These are phyloP conservation scores for Pelochelys cantorii DNA, from an alignment of 2,797 vertebrate species.

Conservation along the genomic window DNA sequence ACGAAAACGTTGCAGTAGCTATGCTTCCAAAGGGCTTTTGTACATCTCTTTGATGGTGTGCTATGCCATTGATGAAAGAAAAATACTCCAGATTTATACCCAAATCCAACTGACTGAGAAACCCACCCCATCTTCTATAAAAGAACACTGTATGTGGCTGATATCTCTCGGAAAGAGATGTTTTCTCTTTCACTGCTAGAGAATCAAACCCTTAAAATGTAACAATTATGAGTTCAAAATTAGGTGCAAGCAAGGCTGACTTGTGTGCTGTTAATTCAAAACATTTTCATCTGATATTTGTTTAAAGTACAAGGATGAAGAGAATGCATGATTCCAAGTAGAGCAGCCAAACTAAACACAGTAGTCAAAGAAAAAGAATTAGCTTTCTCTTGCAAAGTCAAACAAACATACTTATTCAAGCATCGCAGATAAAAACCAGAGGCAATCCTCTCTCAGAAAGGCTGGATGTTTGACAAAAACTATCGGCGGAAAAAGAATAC, in stretches of 20 bases:
- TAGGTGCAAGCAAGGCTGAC: neutral
- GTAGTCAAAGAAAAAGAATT: slow-evolving; percentile 59
- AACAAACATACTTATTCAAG: slow-evolving; percentile 30
- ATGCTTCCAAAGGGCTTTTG: neutral
- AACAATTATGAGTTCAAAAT: neutral
- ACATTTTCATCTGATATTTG: slow-evolving; percentile 7
- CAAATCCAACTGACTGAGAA: neutral
- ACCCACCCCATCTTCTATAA: neutral
- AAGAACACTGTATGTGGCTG: neutral
- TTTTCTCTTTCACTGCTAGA: neutral
- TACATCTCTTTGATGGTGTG: neutral
- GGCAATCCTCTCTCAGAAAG: neutral
- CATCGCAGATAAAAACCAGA: neutral
- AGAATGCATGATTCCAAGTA: slow-evolving; percentile 42
- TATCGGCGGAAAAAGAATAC: neutral
- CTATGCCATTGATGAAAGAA: neutral
- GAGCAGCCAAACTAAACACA: slow-evolving; percentile 60
- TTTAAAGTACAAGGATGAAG: slow-evolving; percentile 16
- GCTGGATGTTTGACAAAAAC: neutral
- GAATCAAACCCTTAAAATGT: neutral
- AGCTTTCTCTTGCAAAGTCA: slow-evolving; percentile 26
- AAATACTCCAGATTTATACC: neutral
- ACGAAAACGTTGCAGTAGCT: neutral
- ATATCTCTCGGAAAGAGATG: neutral
- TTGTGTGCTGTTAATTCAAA: slow-evolving; percentile 17